phyloP scores from a whole-genome alignment of 2,888 invertebrate species.

The Lycaena phlaeas region DNA sequence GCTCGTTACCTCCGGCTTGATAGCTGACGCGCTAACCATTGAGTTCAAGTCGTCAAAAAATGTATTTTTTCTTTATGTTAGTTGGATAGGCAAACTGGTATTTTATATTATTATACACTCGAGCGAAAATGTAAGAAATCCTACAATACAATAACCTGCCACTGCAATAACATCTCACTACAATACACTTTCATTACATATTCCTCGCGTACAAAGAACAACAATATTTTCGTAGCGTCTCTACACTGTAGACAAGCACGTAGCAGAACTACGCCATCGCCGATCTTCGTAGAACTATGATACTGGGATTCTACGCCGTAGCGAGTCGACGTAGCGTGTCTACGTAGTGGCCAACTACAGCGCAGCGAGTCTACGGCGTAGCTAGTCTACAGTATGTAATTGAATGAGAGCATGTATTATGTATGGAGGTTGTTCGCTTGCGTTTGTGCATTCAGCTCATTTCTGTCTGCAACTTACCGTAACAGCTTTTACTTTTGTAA shows the following conservation, averaged over 20 bases:
- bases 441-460: background rate
- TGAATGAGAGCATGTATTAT: background rate
- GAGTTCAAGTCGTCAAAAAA: too few relatives aligned
- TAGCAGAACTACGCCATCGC: background rate
- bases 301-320: background rate
- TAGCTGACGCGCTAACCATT: too few relatives aligned
- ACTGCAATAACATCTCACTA: conserved; percentile 3
- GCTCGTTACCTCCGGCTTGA: too few relatives aligned
- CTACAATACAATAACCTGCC: background rate
- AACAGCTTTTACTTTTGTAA: too few relatives aligned
- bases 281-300: too few relatives aligned
- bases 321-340: too few relatives aligned
- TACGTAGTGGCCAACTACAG: too few relatives aligned
- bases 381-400: background rate
- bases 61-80: too few relatives aligned
- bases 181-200: conserved; percentile 2
- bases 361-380: background rate
- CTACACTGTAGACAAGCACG: too few relatives aligned
- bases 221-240: background rate
- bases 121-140: too few relatives aligned
- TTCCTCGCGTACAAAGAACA: background rate
- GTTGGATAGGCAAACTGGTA: too few relatives aligned
- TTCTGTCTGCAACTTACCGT: background rate
- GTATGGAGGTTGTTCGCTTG: background rate
- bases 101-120: too few relatives aligned